phyloP scores from a whole-genome alignment of 2,113 vertebrate species.

The Machaerirhynchus nigripectus region DNA sequence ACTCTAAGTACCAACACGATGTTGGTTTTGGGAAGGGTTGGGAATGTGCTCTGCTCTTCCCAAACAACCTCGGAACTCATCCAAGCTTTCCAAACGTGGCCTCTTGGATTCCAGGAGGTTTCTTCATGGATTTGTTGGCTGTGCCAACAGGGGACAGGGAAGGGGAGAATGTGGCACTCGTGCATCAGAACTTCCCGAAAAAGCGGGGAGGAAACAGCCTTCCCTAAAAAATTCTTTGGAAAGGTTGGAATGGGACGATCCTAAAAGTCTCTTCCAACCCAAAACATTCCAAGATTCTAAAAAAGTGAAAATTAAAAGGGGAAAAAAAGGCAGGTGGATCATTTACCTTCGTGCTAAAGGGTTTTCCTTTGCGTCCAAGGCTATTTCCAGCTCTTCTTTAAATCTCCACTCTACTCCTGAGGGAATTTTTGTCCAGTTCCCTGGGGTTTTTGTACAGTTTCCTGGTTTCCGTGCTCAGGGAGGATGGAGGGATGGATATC shows the following conservation, averaged over 20 bases:
- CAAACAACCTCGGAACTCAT: not conserved
- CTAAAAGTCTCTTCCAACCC: not conserved
- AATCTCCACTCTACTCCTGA: not conserved
- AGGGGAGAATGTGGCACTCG: not conserved
- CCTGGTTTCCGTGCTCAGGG: not conserved
- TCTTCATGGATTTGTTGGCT: not conserved
- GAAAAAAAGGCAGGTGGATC: not conserved
- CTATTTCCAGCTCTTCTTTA: not conserved
- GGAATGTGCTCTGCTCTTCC: not conserved
- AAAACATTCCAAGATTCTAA: not conserved
- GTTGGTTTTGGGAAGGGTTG: accelerated
- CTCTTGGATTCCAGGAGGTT: accelerated
- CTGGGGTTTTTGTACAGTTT: accelerated
- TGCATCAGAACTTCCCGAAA: not conserved
- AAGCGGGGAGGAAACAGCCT: accelerated
- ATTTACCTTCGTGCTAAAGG: accelerated
- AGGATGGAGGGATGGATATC: not conserved
- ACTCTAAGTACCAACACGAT: accelerated
- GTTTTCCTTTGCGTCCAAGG: not conserved
- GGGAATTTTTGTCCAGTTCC: not conserved
- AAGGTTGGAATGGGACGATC: not conserved
- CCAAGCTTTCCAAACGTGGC: not conserved
- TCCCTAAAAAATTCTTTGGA: not conserved
- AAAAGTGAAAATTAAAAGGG: not conserved
- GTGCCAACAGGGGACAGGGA: not conserved